Evolutionary conservation across 2,888 invertebrate genomes (phyloP).

Genomic region (Diplolepis rosae): DNA sequence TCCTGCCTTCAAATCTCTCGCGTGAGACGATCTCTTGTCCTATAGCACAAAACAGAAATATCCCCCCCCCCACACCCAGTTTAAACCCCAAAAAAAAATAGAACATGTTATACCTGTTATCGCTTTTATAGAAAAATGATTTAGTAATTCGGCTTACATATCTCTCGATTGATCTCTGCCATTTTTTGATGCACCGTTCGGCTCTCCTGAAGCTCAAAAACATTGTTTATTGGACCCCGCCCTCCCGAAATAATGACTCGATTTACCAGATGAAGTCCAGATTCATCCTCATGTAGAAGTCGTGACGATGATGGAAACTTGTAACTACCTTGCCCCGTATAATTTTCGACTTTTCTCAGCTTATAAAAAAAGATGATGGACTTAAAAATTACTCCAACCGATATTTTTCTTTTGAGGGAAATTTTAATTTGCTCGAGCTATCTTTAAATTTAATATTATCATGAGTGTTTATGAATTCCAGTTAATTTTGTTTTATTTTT

Average conservation of each 20-base stretch:
- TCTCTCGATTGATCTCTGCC: neutral
- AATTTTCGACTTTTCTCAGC: constrained; percentile 5
- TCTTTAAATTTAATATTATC: no score
- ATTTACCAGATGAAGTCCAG: constrained; percentile 8
- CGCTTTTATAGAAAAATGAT: neutral
- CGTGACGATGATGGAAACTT: constrained; percentile 37
- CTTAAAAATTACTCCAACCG: neutral
- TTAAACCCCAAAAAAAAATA: neutral
- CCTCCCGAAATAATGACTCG: constrained; percentile 15
- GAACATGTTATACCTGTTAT: constrained; percentile 3
- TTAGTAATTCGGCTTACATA: neutral
- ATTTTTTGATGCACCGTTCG: constrained; percentile 5
- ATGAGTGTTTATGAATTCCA: no score
- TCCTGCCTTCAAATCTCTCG: neutral
- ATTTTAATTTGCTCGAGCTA: neutral
- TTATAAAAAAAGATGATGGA: constrained; percentile 12
- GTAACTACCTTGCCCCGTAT: constrained; percentile 36
- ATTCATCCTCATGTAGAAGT: constrained; percentile 36
- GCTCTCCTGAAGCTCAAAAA: constrained; percentile 41
- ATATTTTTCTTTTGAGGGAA: constrained; percentile 6
- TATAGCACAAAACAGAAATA: constrained; percentile 34
- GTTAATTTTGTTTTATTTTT: no score
- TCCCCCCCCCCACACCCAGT: constrained; percentile 23
- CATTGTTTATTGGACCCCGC: neutral
- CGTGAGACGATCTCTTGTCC: constrained; percentile 31